A percentile compares a stretch with the other conserved stretches of the same genome.
Conservation (phyloP, 2,797 vertebrate species). For the Manis pentadactyla region DNA sequence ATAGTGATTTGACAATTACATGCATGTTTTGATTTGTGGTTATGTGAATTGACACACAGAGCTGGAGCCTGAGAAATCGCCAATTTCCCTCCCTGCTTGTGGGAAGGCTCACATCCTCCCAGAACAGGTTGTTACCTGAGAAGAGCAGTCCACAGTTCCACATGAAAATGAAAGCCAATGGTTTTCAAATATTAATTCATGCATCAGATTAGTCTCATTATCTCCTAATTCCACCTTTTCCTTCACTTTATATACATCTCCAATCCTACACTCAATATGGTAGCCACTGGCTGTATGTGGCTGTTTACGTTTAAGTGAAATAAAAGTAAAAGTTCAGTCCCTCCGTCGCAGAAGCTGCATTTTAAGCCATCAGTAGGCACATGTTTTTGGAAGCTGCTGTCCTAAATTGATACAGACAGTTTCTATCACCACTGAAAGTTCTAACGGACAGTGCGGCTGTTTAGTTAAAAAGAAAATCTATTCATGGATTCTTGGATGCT, state of each 20-base stretch:
- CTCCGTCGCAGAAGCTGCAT: not conserved
- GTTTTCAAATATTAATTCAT: conserved; percentile 39
- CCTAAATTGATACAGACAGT: not conserved
- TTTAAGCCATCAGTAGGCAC: not conserved
- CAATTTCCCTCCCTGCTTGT: not conserved
- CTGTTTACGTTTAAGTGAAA: conserved; percentile 9
- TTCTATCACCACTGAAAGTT: not conserved
- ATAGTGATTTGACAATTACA: no score
- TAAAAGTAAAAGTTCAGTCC: not conserved
- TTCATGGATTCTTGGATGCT: conserved; percentile 42
- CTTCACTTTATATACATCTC: not conserved
- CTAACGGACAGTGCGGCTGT: not conserved
- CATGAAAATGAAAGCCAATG: not conserved
- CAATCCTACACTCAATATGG: not conserved
- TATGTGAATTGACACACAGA: not conserved
- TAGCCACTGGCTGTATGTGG: not conserved
- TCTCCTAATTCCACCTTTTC: not conserved
- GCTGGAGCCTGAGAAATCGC: not conserved
- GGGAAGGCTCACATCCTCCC: not conserved
- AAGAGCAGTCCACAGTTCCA: not conserved
- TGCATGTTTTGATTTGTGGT: no score
- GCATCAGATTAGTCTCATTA: not conserved
- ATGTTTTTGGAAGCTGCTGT: not conserved
- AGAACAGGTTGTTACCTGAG: not conserved
- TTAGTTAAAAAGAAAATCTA: conserved; percentile 29